phyloP scores from a whole-genome alignment of 2,113 vertebrate genomes.

The Strigops habroptila region DNA sequence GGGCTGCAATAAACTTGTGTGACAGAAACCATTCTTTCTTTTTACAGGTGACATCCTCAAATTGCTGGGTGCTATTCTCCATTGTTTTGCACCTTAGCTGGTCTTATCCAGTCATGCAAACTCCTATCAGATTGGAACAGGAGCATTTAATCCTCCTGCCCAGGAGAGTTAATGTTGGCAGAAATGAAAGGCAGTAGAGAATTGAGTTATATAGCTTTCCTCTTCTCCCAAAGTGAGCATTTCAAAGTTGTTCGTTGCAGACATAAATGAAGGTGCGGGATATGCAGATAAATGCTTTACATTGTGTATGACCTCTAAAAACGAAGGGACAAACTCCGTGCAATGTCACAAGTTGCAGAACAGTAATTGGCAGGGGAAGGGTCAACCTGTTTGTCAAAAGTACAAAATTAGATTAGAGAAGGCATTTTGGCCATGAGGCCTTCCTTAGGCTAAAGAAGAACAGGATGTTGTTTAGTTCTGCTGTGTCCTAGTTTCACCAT shows the following conservation, averaged over 20 bases:
- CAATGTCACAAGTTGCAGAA: not conserved
- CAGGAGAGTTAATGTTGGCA: not conserved
- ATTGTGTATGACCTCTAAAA: not conserved
- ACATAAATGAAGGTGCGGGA: not conserved
- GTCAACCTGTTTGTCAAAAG: constrained; percentile 58
- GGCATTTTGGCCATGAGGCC: constrained; percentile 60
- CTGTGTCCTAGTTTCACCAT: constrained; percentile 64
- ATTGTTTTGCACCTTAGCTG: not conserved
- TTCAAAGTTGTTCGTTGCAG: not conserved
- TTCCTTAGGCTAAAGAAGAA: constrained; percentile 67
- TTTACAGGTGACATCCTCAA: constrained; percentile 46
- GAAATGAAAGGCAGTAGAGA: constrained; percentile 28
- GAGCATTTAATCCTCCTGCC: constrained; percentile 28
- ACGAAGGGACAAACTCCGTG: not conserved
- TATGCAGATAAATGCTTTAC: not conserved
- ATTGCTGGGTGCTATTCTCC: constrained; percentile 11
- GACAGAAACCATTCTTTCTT: constrained; percentile 55
- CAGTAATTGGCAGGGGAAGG: constrained; percentile 44
- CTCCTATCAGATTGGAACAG: not conserved
- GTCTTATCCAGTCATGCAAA: not conserved
- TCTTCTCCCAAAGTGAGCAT: not conserved
- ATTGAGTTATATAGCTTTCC: not conserved
- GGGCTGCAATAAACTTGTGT: constrained; percentile 58
- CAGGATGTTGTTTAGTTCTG: constrained; percentile 63
- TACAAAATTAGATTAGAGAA: constrained; percentile 53